Base-by-base conservation (phyloP, 2,888 invertebrate genomes). In the Rhagium mordax region DNA sequence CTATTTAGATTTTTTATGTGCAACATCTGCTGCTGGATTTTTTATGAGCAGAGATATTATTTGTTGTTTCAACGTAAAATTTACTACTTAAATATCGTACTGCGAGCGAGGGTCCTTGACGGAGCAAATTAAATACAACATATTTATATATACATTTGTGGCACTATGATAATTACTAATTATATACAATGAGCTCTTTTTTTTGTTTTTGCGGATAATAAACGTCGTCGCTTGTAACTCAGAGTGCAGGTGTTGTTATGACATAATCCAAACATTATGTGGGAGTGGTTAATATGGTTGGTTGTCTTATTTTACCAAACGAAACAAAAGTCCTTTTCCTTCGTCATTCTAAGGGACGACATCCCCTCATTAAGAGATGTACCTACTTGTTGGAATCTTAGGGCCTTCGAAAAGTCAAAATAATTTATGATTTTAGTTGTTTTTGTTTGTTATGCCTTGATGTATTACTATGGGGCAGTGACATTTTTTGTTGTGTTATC, bases 211-310 rank as follows among this genome's bases (percentile, higher is more conserved):
- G 20, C 24, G 74, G 71, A 78, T 76, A 77, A 79, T 76, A 73
- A 78, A 78, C 74, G 75, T 77, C 76, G 74, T 75, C 75, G 33
- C 3, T 10, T n/a, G n/a, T 41, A n/a, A 41, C n/a, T 41, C 4
- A 15, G n/a, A 78, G 75, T 79, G 79, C 79, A 81, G 81, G 81
- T 81, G 79, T 80, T 73, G 69, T 64, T 75, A 76, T 78, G 78
- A 72, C 75, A 77, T 72, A 68, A 68, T 77, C 65, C 51, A 62
- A 65, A 59, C 74, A 74, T 76, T 75, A 76, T 70, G 77, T 73
- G 60, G 74, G 72, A 71, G 74, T 73, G 71, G 71, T 68, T 73
- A 59, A 53, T 18, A 24, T n/a, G 24, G 24, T 51, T n/a, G 24
- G 24, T 51, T 55, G 21, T 27, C 21, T 64, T 47, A 18, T 51